These are phyloP conservation scores for Tinea trinotella DNA, from an alignment of 2,888 invertebrate species.

Conservation along the genomic window DNA sequence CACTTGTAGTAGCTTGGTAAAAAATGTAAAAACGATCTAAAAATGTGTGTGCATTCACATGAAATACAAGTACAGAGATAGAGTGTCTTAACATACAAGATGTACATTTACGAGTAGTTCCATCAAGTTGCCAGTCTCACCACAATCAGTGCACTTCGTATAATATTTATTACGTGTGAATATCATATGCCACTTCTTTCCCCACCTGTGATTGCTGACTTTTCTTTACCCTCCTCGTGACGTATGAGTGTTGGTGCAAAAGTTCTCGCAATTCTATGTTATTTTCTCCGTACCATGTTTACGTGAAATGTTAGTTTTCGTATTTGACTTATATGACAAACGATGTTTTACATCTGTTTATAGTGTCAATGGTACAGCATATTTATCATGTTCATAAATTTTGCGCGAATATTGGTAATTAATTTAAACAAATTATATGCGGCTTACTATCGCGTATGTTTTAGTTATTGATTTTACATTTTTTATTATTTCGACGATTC, in stretches of 20 bases:
- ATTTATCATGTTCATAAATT: no score
- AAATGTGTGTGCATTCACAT: no score
- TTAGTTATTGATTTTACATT: background rate
- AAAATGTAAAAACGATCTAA: no score
- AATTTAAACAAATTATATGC: no score
- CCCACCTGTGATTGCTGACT: conserved; percentile 43
- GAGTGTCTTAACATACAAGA: no score
- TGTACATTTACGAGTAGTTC: no score
- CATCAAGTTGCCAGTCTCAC: background rate
- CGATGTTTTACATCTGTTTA: background rate
- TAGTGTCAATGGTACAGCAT: background rate
- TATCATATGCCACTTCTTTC: conserved; percentile 56
- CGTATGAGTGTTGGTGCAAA: background rate
- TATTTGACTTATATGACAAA: background rate
- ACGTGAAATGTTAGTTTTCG: background rate
- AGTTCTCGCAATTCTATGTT: background rate
- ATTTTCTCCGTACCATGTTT: background rate
- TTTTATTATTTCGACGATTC: background rate
- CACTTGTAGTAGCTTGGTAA: no score
- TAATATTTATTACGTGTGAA: conserved; percentile 71
- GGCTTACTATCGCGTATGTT: background rate
- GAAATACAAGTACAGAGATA: no score
- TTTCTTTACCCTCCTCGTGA: conserved; percentile 19
- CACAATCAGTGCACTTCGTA: conserved; percentile 64
- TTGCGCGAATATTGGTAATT: no score